A percentile compares a stretch with the other conserved stretches of the same genome.
phyloP scores from a whole-genome alignment of 2,797 vertebrate genomes.

The Megaceryle alcyon region DNA sequence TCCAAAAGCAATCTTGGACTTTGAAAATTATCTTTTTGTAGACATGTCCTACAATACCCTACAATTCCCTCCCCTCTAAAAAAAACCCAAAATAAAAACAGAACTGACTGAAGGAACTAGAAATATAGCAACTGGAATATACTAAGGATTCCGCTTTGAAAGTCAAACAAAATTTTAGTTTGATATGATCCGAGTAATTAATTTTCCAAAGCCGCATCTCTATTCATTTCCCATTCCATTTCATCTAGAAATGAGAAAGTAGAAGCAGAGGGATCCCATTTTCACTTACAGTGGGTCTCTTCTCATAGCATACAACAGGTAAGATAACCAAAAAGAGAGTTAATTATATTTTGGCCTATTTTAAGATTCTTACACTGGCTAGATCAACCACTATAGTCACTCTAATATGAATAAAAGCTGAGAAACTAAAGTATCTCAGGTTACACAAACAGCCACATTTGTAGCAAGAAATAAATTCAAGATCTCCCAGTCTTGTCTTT shows the following conservation, averaged over 20 bases:
- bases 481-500: not conserved
- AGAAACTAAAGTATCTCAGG: not conserved
- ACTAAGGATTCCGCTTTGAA: not conserved
- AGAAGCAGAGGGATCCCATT: not conserved
- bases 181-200: not conserved
- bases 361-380: not conserved
- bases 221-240: not conserved
- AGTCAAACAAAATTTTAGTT: not conserved
- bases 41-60: not conserved
- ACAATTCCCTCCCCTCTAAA: rapidly evolving
- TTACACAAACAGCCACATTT: not conserved
- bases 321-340: not conserved
- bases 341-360: not conserved
- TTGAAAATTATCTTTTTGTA: too few species aligned
- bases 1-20: not conserved
- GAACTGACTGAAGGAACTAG: not conserved
- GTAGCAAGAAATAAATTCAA: not conserved
- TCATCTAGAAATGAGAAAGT: not conserved
- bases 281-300: not conserved
- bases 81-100: not conserved
- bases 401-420: not conserved
- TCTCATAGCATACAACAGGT: not conserved
- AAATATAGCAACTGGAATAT: not conserved
- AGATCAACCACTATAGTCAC: not conserved
- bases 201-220: rapidly evolving